These are phyloP conservation scores for Drepanosiphum platanoidis DNA, from an alignment of 2,888 invertebrate genomes.

Conservation along the genomic window DNA sequence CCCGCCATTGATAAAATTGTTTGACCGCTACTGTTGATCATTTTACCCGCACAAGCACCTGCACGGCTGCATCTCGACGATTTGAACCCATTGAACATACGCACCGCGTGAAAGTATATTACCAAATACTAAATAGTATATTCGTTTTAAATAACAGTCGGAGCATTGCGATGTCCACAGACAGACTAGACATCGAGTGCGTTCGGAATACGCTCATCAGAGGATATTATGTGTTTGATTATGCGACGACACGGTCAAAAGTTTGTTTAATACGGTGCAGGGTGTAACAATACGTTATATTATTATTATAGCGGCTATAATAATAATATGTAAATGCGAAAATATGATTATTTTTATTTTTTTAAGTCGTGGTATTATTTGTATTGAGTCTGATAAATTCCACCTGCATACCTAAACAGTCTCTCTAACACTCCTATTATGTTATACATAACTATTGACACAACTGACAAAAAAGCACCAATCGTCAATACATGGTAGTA, in stretches of 20 bases:
- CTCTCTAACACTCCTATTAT: slow-evolving; percentile 34
- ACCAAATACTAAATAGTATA: too few species aligned
- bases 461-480: slow-evolving; percentile 40
- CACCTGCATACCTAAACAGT: not conserved
- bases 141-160: too few species aligned
- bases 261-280: slow-evolving; percentile 2
- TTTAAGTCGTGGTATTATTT: slow-evolving; percentile 39
- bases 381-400: slow-evolving; percentile 34
- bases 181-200: not conserved
- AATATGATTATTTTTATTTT: slow-evolving; percentile 29
- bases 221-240: not conserved
- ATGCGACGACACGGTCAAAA: slow-evolving; percentile 12
- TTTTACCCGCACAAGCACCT: not conserved
- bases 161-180: too few species aligned
- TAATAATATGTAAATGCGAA: not conserved
- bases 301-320: not conserved
- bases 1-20: too few species aligned
- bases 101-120: not conserved
- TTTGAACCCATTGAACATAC: not conserved
- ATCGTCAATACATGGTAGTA: not conserved
- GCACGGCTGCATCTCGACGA: not conserved
- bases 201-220: not conserved
- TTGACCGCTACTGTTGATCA: too few species aligned
- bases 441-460: slow-evolving; percentile 29
- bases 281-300: not conserved